A percentile compares a stretch with the other conserved stretches of the same genome.
Evolutionary conservation across 2,113 vertebrate genomes (phyloP).

Genomic region (Ammodramus savannarum): DNA sequence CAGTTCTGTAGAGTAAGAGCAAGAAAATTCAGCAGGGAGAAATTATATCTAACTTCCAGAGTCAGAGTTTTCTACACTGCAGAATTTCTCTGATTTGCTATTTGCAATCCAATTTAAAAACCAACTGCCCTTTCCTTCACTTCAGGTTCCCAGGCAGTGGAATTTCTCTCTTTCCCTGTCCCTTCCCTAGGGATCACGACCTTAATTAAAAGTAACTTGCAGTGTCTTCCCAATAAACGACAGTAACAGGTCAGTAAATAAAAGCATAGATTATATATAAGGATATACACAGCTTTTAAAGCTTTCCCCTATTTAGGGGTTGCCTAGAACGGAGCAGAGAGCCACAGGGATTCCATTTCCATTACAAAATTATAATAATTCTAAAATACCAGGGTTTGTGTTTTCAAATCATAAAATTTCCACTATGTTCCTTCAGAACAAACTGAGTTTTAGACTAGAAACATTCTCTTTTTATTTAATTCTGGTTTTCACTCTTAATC

Average conservation of each 20-base stretch:
- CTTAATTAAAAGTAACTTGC: not conserved
- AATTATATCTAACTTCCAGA: not conserved
- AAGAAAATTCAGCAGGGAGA: not conserved
- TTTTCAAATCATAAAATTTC: not conserved
- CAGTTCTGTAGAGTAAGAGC: not conserved
- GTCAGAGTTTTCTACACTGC: not conserved
- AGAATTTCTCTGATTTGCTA: not conserved
- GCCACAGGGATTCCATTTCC: not conserved
- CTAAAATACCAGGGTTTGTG: fast-evolving
- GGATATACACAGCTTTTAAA: not conserved
- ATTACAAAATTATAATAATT: not conserved
- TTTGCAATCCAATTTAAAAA: not conserved
- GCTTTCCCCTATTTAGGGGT: not conserved
- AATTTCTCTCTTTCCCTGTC: not conserved
- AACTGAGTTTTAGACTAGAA: not conserved
- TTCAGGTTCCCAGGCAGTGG: not conserved
- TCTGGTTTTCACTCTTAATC: not conserved
- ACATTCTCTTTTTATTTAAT: not conserved
- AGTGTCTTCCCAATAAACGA: not conserved
- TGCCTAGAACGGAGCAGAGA: not conserved
- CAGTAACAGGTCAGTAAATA: not conserved
- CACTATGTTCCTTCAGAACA: not conserved
- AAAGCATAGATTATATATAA: not conserved
- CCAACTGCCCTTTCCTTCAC: not conserved
- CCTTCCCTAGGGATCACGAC: not conserved